Evolutionary conservation across 2,113 vertebrate species (phyloP), one percentile per base, ranked within the genome.

Genomic region (Coptodon bakossiorum): DNA sequence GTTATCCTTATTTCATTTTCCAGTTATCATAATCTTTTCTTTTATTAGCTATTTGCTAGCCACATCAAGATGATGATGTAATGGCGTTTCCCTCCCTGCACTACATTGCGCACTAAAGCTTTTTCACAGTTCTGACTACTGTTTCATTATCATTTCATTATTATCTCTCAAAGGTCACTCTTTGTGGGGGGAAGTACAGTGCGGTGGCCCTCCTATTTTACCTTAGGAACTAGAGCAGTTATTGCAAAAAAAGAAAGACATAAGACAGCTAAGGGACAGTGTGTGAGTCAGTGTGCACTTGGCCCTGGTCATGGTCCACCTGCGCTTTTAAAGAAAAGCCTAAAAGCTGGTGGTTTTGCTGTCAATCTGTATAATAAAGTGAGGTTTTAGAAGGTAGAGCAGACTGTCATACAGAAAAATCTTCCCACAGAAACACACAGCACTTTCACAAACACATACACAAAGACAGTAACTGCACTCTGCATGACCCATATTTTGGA

Each of bases 401-500:
- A 78, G 73, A 78, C 45, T n/a, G 45, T 52, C 73, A n/a, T 24
- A 52, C 27, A 78, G 27, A 50, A 31, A 4, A 12, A 3, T 78
- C 71, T 50, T 31, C 71, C 71, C 24, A 48, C 24, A 50, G 27
- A 78, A 31, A 27, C 7, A 57, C 36, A 85, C 83, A 71, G n/a
- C 5, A 7, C 17, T 54, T 52, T 43, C 63, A 54, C 56, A 66
- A 63, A 27, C 63, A n/a, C 73, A 81, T 29, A 31, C 24, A 19
- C 24, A 56, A 61, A 80, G 45, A 79, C 54, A 73, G 61, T 7
- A 50, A 45, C 73, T 93, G 93, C 86, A 94, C 93, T 95, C 63
- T 86, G 61, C 48, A 56, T 94, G 94, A 95, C 92, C 91, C 91
- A 91, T 85, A 86, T 93, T 92, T 93, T 91, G 91, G 88, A 88